Evolutionary conservation across 2,113 vertebrate genomes (phyloP).

Genomic region (Salminus brasiliensis): DNA sequence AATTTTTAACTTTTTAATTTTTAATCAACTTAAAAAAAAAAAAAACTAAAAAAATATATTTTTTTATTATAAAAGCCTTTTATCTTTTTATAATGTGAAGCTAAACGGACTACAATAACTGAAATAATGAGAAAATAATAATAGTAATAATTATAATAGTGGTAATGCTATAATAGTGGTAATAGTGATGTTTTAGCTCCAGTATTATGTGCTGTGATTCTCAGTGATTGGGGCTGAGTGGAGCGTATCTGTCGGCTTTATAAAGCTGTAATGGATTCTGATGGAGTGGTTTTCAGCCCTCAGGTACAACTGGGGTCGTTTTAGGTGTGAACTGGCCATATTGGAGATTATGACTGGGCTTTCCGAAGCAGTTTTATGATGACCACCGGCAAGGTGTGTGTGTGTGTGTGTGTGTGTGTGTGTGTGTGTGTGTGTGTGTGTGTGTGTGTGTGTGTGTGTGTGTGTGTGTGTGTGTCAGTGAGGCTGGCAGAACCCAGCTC

Average conservation of each 20-base stretch:
- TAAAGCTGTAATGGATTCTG: not conserved
- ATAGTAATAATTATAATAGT: not conserved
- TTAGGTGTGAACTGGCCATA: slow-evolving; percentile 8
- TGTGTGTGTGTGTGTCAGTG: too few species aligned
- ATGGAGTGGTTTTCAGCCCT: slow-evolving; percentile 10
- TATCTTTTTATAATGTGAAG: too few species aligned
- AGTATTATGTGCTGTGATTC: not conserved
- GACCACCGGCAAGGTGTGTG: not conserved
- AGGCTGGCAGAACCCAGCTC: not conserved
- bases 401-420: not conserved
- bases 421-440: not conserved
- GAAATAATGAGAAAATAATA: too few species aligned
- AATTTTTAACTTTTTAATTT: too few species aligned
- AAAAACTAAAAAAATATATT: too few species aligned
- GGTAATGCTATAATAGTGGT: too few species aligned
- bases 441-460: not conserved
- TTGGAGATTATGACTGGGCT: slow-evolving; percentile 13
- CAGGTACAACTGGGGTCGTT: not conserved
- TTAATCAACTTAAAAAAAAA: too few species aligned
- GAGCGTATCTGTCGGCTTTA: slow-evolving; percentile 12
- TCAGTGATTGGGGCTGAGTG: not conserved
- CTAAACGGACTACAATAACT: too few species aligned
- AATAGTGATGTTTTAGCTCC: not conserved
- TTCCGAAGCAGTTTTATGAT: not conserved
- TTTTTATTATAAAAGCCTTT: too few species aligned